Base-by-base conservation (phyloP, 30 jellyfish, hydroid and myxozoan species). In the Catostylus mosaicus region DNA sequence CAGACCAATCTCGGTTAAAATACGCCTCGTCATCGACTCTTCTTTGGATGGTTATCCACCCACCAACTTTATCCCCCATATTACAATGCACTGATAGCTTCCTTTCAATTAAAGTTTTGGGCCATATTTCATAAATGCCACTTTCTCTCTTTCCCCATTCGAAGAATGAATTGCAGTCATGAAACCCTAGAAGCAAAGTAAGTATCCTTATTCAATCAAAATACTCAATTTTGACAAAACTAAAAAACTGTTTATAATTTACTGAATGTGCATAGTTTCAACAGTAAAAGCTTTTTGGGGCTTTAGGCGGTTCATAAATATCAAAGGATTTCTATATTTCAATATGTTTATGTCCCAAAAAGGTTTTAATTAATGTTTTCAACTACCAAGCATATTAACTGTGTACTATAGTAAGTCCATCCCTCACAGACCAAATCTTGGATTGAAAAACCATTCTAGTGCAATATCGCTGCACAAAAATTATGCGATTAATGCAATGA, bases 1-100 rank as follows among this genome's bases (percentile, higher is more conserved):
- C 3, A 2, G 19, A 16, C 79, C 79, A 67, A 11, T 67, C 32
- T 27, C 79, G 20, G 79, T 33, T 37, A 34, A 67, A 67, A 34
- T 29, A 67, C 59, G 7, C 16, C 30, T 34, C 16, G 30, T 67
- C 34, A 43, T 34, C 34, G 9, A 67, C 30, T 67, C 79, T 4
- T 67, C 79, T 67, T 34, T 67, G 79, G 59, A 67, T 67, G 7
- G 34, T 27, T 12, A 67, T 67, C 79, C 79, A 67, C 5, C 79
- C 79, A 8, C 79, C 79, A 4, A 10, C 60, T 29, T 67, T 12
- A 6, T 12, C 60, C 23, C 34, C 79, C 79, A 67, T 67, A 4
- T 67, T 34, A 27, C 79, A 67, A 23, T 29, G 34, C 29, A 67
- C 60, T 9, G 59, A 5, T 10, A 67, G 30, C 4, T 67, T 33